Percentiles rank a stretch among this genome's conserved stretches.
These are phyloP conservation scores for Leucophenga maculata DNA, from an alignment of 2,888 invertebrate species.

Conservation along the genomic window DNA sequence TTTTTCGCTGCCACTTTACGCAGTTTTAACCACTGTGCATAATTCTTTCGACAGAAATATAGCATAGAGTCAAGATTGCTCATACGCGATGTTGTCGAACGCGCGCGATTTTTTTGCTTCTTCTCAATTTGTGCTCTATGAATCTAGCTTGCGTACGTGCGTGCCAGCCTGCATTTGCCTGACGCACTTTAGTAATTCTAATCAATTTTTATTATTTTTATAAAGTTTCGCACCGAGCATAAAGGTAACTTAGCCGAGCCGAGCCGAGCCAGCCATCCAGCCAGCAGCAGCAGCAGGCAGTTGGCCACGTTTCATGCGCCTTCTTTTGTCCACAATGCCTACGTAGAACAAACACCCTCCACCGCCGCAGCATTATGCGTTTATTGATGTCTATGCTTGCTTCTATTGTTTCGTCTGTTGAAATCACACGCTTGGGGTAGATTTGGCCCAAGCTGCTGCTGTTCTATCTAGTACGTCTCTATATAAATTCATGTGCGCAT, in stretches of 20 bases:
- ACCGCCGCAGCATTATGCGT: neutral
- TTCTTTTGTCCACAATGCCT: conserved; percentile 9
- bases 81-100: conserved; percentile 35
- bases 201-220: conserved; percentile 71
- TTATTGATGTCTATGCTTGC: conserved; percentile 8
- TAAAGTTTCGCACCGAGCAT: conserved; percentile 46
- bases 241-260: no score
- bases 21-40: no score
- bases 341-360: conserved; percentile 5
- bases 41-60: no score
- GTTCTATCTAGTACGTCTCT: no score
- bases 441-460: conserved; percentile 32
- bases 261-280: no score
- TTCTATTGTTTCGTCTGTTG: conserved; percentile 4
- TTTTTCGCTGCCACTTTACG: no score
- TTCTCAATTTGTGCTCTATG: no score
- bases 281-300: no score
- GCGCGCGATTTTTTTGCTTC: neutral
- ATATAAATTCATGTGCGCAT: no score
- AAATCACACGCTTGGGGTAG: conserved; percentile 52
- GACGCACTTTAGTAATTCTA: conserved; percentile 61
- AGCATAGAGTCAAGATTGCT: conserved; percentile 29
- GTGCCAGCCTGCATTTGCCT: conserved; percentile 31
- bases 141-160: neutral
- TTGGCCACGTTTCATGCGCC: conserved; percentile 7